A percentile compares a stretch with the other conserved stretches of the same genome.
Conservation (phyloP, 2,888 invertebrate species). For the Lepas anatifera region DNA sequence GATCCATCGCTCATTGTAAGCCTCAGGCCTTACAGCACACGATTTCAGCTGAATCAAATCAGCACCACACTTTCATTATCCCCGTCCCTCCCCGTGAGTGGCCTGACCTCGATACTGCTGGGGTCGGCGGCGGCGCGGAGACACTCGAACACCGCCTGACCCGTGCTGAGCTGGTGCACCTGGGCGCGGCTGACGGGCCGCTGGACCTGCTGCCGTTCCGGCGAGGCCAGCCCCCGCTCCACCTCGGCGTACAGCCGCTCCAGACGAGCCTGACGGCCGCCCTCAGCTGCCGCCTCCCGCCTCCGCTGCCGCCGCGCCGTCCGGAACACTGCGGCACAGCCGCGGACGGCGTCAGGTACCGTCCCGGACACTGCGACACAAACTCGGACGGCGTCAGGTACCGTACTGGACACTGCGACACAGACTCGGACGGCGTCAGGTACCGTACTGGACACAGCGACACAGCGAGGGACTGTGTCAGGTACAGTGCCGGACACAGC, state of each 20-base stretch:
- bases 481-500: too few species aligned
- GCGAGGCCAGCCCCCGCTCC: conserved; percentile 14
- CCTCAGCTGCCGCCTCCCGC: background rate
- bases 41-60: too few species aligned
- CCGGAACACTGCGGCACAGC: conserved; percentile 5
- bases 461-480: too few species aligned
- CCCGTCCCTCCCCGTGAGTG: background rate
- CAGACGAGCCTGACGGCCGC: background rate
- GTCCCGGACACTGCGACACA: conserved; percentile 1
- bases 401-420: too few species aligned
- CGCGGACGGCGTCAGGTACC: conserved; percentile 38
- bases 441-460: too few species aligned
- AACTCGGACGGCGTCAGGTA: too few species aligned
- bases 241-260: conserved; percentile 16
- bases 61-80: too few species aligned
- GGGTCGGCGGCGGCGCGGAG: background rate
- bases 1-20: too few species aligned
- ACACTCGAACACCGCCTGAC: conserved; percentile 22
- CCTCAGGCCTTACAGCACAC: too few species aligned
- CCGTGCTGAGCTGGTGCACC: conserved; percentile 21
- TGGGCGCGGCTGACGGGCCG: conserved; percentile 13
- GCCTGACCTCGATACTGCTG: background rate
- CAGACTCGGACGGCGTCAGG: too few species aligned
- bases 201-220: background rate
- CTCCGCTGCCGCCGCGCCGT: conserved; percentile 11